These are phyloP conservation scores for Drosophila antonietae DNA, from an alignment of 2,888 invertebrate species.

Conservation along the genomic window DNA sequence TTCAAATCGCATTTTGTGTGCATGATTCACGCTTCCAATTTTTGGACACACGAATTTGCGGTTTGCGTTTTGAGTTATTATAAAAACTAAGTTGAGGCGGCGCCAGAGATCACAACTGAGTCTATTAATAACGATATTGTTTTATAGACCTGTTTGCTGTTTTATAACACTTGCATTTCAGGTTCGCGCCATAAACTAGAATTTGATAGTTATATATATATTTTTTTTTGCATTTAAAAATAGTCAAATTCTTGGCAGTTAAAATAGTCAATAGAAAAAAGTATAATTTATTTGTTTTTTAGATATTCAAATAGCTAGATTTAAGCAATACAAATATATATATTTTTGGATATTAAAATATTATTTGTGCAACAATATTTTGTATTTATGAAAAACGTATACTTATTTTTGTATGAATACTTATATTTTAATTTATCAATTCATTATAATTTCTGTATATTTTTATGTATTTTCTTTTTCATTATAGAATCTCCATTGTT, in stretches of 20 bases:
- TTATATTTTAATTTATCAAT: too few species aligned
- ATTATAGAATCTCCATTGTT: background rate
- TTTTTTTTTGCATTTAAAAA: background rate
- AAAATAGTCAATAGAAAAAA: background rate
- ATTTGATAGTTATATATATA: background rate
- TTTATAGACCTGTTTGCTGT: conserved; percentile 10
- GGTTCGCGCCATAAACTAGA: background rate
- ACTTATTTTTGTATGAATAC: too few species aligned
- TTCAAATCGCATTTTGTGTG: background rate
- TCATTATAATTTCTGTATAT: too few species aligned
- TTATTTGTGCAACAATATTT: too few species aligned
- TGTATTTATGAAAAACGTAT: too few species aligned
- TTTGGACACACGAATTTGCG: conserved; percentile 31
- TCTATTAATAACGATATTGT: conserved; percentile 7
- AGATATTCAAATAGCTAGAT: too few species aligned
- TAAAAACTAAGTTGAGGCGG: conserved; percentile 17
- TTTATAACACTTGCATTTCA: conserved; percentile 33
- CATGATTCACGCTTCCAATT: conserved; percentile 54
- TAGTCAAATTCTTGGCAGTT: background rate
- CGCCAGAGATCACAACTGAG: conserved; percentile 19
- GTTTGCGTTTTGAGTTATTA: conserved; percentile 7
- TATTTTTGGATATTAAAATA: too few species aligned
- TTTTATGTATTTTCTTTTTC: too few species aligned
- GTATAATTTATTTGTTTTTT: background rate
- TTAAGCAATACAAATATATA: too few species aligned